A percentile compares a stretch with the other conserved stretches of the same genome.
These are phyloP conservation scores for Trissolcus brochymenae DNA, from an alignment of 2,888 invertebrate genomes.

Conservation along the genomic window DNA sequence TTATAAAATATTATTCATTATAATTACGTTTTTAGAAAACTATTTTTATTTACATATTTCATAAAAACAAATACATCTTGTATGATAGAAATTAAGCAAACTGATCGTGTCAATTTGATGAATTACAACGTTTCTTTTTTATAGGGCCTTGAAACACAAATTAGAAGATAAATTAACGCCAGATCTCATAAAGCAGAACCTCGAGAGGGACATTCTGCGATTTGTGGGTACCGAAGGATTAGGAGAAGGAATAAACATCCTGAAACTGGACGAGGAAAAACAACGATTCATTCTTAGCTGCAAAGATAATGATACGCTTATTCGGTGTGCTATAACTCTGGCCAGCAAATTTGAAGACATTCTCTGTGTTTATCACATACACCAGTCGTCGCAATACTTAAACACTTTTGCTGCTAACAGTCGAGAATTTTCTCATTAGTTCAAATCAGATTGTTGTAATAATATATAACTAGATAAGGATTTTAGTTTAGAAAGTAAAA, in stretches of 20 bases:
- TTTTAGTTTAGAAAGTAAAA: too few relatives aligned
- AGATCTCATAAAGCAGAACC: slow-evolving; percentile 79
- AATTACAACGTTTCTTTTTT: not conserved
- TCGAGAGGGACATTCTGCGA: slow-evolving; percentile 77
- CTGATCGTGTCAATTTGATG: too few relatives aligned
- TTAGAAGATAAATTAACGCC: slow-evolving; percentile 75
- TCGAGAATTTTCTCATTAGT: slow-evolving; percentile 66
- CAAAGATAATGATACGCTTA: slow-evolving; percentile 77
- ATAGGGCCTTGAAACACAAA: slow-evolving; percentile 68
- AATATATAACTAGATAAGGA: not conserved
- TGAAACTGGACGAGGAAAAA: slow-evolving; percentile 78
- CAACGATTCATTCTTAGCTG: slow-evolving; percentile 79
- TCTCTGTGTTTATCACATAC: slow-evolving; percentile 78
- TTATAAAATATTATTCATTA: too few relatives aligned
- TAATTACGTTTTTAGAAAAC: too few relatives aligned
- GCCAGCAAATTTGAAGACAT: slow-evolving; percentile 75
- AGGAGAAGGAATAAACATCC: slow-evolving; percentile 78
- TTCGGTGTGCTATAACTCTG: slow-evolving; percentile 80
- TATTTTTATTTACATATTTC: too few relatives aligned
- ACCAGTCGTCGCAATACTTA: slow-evolving; percentile 77
- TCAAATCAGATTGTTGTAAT: not conserved
- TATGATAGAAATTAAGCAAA: too few relatives aligned
- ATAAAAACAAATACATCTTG: too few relatives aligned
- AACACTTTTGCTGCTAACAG: slow-evolving; percentile 69
- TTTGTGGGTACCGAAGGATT: slow-evolving; percentile 81